Percentiles rank a stretch among this genome's conserved stretches.
These are phyloP conservation scores for Phthorimaea operculella DNA, from an alignment of 1,140 invertebrate genomes.

Conservation along the genomic window DNA sequence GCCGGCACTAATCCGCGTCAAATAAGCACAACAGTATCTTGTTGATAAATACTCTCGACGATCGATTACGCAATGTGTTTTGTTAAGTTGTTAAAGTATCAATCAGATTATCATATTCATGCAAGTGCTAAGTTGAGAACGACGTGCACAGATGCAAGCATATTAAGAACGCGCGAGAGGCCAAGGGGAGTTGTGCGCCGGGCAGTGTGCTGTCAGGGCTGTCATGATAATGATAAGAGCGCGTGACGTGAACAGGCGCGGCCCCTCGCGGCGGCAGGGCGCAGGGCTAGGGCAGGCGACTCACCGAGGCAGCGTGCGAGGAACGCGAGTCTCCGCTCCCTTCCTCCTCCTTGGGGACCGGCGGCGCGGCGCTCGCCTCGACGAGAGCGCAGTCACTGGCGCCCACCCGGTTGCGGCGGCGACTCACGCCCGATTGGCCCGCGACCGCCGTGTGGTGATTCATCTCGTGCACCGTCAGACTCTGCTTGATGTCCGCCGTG, in stretches of 20 bases:
- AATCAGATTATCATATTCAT: no score
- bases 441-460: constrained; percentile 86
- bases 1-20: no score
- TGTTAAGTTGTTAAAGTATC: no score
- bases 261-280: constrained; percentile 40
- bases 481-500: constrained; percentile 91
- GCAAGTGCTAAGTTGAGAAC: constrained; percentile 9
- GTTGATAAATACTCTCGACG: no score
- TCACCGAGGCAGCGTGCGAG: constrained; percentile 55
- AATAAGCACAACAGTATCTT: no score
- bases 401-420: constrained; percentile 75
- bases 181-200: constrained; percentile 23
- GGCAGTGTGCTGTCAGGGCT: background rate
- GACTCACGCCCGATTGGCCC: constrained; percentile 67
- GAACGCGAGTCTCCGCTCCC: constrained; percentile 57
- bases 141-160: constrained; percentile 34
- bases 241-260: background rate
- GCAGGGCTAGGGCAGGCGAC: constrained; percentile 31
- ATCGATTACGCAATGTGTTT: no score
- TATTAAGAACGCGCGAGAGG: constrained; percentile 41
- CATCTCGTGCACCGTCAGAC: constrained; percentile 91
- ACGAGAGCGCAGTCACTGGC: constrained; percentile 70
- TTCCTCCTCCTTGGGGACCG: constrained; percentile 52
- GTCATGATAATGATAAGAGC: constrained; percentile 4
- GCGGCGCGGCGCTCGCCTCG: constrained; percentile 19